phyloP scores from a whole-genome alignment of 2,888 invertebrate genomes.

The Agriopis marginaria region DNA sequence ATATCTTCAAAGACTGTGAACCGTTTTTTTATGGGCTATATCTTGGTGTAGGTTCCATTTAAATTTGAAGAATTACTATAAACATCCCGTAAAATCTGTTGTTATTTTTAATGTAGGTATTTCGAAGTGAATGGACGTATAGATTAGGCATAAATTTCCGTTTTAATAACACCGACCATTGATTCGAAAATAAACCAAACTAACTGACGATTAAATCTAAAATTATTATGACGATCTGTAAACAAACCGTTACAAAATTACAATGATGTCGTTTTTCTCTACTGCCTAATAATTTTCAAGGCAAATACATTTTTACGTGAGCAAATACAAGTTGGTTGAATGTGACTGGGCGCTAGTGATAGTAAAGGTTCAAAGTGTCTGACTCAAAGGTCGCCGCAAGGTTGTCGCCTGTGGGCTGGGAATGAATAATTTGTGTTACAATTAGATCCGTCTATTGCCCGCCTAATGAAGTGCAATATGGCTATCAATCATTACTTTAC shows the following conservation, averaged over 20 bases:
- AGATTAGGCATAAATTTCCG: not conserved
- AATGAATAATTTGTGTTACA: constrained; percentile 30
- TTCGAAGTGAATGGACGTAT: too few species aligned
- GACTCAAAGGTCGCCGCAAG: constrained; percentile 71
- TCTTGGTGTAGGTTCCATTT: too few species aligned
- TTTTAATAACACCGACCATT: not conserved
- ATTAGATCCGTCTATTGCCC: constrained; percentile 18
- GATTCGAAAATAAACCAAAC: constrained; percentile 2
- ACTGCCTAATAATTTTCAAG: not conserved
- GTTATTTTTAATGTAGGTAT: too few species aligned
- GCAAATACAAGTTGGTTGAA: constrained; percentile 34
- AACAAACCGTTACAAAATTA: constrained; percentile 10
- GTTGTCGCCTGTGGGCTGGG: constrained; percentile 45
- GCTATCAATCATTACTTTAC: constrained; percentile 21
- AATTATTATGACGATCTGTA: constrained; percentile 5
- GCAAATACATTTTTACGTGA: constrained; percentile 14
- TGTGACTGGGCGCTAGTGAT: constrained; percentile 52
- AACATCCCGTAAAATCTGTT: not conserved
- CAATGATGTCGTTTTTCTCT: constrained; percentile 18
- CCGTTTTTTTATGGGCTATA: too few species aligned
- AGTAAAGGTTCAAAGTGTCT: constrained; percentile 62
- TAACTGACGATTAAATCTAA: constrained; percentile 6
- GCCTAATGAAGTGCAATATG: constrained; percentile 27
- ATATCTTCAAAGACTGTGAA: too few species aligned
- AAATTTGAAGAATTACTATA: not conserved